Percentiles rank a stretch among this genome's conserved stretches.
Evolutionary conservation across 2,113 vertebrate species (phyloP).

Genomic region (Syrmaticus mikado): DNA sequence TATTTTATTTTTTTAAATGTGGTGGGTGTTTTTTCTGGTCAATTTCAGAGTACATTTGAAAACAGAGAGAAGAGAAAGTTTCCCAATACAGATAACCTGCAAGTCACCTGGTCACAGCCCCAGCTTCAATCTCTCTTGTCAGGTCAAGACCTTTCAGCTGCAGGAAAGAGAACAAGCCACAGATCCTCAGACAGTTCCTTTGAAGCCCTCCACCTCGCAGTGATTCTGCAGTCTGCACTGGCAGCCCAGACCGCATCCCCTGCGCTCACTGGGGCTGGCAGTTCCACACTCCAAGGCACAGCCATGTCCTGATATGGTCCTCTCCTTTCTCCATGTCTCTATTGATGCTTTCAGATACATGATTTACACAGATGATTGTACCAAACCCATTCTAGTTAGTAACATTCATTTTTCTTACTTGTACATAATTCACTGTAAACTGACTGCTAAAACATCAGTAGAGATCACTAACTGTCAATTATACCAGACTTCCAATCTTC

Average conservation of each 20-base stretch:
- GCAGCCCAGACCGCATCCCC: background rate
- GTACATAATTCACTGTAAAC: background rate
- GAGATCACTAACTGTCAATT: background rate
- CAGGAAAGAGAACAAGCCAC: background rate
- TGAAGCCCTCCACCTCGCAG: background rate
- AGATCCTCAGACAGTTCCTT: background rate
- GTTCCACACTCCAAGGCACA: accelerated
- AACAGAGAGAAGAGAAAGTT: background rate
- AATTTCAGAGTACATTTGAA: background rate
- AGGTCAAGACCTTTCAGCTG: background rate
- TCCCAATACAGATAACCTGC: background rate
- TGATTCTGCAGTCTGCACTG: background rate
- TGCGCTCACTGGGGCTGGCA: background rate
- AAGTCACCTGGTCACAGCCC: background rate
- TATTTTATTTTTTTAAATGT: background rate
- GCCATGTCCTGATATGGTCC: accelerated
- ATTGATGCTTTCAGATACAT: accelerated
- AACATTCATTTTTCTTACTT: background rate
- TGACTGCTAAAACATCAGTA: background rate
- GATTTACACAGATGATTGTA: background rate
- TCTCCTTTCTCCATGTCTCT: background rate
- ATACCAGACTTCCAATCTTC: background rate
- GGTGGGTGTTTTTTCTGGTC: background rate
- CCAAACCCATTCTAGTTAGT: background rate
- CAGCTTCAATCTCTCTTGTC: background rate